Evolutionary conservation across 2,888 invertebrate species (phyloP), one percentile per base, ranked within the genome.

Genomic region (Argyra leucocephala): DNA sequence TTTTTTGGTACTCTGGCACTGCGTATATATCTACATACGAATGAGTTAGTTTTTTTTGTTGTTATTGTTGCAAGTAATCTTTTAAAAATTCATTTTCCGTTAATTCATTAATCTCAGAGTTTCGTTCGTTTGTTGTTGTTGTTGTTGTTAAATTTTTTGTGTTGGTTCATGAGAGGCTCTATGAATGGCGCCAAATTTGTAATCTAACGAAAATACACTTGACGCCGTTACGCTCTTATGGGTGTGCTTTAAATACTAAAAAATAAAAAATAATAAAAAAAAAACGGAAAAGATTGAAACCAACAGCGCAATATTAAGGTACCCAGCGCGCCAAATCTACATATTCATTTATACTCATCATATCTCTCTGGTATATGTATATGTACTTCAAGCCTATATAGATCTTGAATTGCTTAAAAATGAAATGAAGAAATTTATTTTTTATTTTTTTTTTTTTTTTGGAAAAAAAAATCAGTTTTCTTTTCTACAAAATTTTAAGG

Each of bases 11-110:
- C 31, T 31, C 12, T 31, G 7, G 10, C 3, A 3, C 12, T 10
- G 31, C 31, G 31, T 31, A 1, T 31, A 31, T 31, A 7, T 26
- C n/a, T n/a, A n/a, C n/a, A n/a, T n/a, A n/a, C n/a, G 15, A 10
- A 9, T 37, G 37, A 10, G 12, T 12, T 37, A 37, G 3, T 6
- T 37, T 10, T 15, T 10, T 37, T 10, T 37, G 18, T 48, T 18
- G 15, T 15, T 48, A 5, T 18, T 48, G n/a, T 15, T 12, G 12
- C 48, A 48, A 48, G 48, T 48, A 48, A 48, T 48, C 48, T 48
- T 48, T n/a, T n/a, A n/a, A 48, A 48, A 48, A 48, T 48, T 48
- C 48, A 48, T 48, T 48, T 48, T 48, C 48, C 48, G 48, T 48
- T 48, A 48, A 48, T 48, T 48, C 48, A 48, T 48, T 48, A 48